Base-by-base conservation (phyloP, 2,888 invertebrate species). In the Minunthozetes semirufus region DNA sequence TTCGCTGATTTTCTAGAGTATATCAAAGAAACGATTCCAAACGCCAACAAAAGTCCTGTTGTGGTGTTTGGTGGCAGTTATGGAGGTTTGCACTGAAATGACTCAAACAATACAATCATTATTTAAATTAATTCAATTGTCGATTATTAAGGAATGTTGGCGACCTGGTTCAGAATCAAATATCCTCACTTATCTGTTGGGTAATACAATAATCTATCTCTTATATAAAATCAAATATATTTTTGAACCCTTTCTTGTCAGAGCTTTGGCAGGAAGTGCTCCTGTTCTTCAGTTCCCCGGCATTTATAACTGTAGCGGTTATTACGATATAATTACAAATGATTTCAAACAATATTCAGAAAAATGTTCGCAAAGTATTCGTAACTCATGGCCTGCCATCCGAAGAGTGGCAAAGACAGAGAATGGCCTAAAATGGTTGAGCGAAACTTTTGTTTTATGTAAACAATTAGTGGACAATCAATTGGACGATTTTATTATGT, bases 81-180 rank as follows among this genome's bases (percentile, higher is more conserved):
- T 82, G 98, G 98, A 0, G 77, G 77, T 68, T 50, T 50, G 5
- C 2, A 5, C n/a, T n/a, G n/a, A n/a, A n/a, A 48, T 48, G n/a
- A 33, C n/a, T 17, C 13, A 11, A 19, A 33, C 25, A 48, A 48
- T 2, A 72, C 6, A 19, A 50, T 48, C 48, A n/a, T 71, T 42
- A 42, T 42, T 71, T 1, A 46, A 22, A 22, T 48, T 72, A 15
- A 19, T 46, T 46, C 11, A 27, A 25, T 59, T 59, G 4, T 17
- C 8, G 4, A 22, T 50, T 53, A 0, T 25, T 13, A 4, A 22
- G 98, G 98, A 38, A 98, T 99, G 98, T 84, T 99, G 38, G 87
- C 97, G 0, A 92, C 97, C 0, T 99, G 97, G 92, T 87, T 98
- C 80, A 87, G 97, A 50, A 90, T 95, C 83, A 98, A 97, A 84